phyloP scores from a whole-genome alignment of 2,888 invertebrate genomes.

The Epinotia nisella region DNA sequence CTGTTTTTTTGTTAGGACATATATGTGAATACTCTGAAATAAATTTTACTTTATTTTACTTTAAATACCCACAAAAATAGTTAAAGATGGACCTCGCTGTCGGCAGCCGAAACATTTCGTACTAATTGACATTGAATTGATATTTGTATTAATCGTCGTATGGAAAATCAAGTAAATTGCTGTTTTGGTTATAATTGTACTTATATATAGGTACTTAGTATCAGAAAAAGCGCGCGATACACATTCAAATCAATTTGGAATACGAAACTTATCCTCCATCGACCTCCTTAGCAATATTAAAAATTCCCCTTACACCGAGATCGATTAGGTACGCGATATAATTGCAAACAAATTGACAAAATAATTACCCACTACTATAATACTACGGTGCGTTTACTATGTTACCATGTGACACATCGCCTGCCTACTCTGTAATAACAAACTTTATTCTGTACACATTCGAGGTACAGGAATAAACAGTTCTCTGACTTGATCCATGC shows the following conservation, averaged over 20 bases:
- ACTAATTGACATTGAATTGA: too few species aligned
- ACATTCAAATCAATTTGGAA: background rate
- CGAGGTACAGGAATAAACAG: slow-evolving; percentile 5
- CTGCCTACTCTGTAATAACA: slow-evolving; percentile 28
- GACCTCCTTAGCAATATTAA: slow-evolving; percentile 1
- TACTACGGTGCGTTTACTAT: slow-evolving; percentile 21
- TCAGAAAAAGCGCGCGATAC: too few species aligned
- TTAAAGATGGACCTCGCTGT: too few species aligned
- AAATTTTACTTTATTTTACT: too few species aligned
- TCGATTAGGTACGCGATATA: slow-evolving; percentile 31
- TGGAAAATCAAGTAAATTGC: too few species aligned
- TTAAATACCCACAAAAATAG: too few species aligned
- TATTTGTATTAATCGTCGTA: too few species aligned
- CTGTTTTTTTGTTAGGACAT: too few species aligned
- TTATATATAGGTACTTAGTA: too few species aligned
- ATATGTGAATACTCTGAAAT: too few species aligned
- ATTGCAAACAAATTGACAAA: slow-evolving; percentile 40
- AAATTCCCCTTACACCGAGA: slow-evolving; percentile 14
- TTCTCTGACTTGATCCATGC: background rate
- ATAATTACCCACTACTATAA: slow-evolving; percentile 32
- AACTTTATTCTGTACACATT: slow-evolving; percentile 11
- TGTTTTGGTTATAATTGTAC: too few species aligned
- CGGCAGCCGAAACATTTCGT: too few species aligned
- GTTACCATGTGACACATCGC: slow-evolving; percentile 41
- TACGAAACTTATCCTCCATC: background rate